Conservation (phyloP, 2,113 vertebrate species). For the Axis porcinus region DNA sequence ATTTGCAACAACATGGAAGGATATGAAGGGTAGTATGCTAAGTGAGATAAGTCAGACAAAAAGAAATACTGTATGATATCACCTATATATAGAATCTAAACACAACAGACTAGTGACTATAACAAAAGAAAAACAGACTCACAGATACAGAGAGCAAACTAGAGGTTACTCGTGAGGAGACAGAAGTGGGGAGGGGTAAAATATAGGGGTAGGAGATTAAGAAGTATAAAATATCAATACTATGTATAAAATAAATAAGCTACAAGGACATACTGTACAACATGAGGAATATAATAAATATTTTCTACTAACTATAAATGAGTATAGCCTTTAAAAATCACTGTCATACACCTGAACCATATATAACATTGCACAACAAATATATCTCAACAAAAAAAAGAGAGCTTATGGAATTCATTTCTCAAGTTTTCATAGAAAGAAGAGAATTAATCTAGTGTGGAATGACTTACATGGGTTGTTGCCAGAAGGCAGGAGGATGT, state of each 20-base stretch:
- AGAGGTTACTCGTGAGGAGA: not conserved
- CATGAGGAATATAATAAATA: not conserved
- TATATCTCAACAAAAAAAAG: not conserved
- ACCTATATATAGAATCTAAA: not conserved
- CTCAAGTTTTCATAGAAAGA: not conserved
- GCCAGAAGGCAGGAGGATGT: not conserved
- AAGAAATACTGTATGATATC: not conserved
- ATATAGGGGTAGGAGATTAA: not conserved
- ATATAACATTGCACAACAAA: not conserved
- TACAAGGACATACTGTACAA: not conserved
- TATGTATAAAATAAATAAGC: not conserved
- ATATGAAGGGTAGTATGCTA: not conserved
- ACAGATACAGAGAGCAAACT: not conserved
- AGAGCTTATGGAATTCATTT: not conserved
- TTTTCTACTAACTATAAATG: not conserved
- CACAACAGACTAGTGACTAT: not conserved
- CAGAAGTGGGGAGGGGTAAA: not conserved
- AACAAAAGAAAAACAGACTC: not conserved
- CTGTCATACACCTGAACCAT: not conserved
- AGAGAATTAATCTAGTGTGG: not conserved
- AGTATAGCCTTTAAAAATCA: not conserved
- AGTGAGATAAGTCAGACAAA: not conserved
- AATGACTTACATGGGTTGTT: not conserved
- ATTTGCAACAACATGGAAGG: not conserved
- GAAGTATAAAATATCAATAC: not conserved